A percentile compares a stretch with the other conserved stretches of the same genome.
phyloP scores from a whole-genome alignment of 2,888 invertebrate genomes.

The Drosophila atroscutellata region DNA sequence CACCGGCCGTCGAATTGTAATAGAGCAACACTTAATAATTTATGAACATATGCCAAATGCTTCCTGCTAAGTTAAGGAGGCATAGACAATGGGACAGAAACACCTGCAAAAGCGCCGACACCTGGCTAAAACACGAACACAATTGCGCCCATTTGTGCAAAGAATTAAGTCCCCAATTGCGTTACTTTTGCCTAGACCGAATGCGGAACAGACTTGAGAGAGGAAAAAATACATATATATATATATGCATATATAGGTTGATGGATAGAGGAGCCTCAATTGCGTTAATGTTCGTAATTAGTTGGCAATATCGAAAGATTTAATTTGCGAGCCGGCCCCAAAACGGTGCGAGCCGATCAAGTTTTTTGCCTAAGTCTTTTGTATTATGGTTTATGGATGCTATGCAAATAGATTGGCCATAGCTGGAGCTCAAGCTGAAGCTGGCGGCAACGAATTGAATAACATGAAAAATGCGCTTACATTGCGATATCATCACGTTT shows the following conservation, averaged over 20 bases:
- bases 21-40: constrained; percentile 50
- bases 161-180: constrained; percentile 67
- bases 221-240: background rate
- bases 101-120: constrained; percentile 66
- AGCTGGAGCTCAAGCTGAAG: constrained; percentile 25
- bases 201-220: constrained; percentile 39
- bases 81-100: constrained; percentile 65
- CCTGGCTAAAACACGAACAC: constrained; percentile 51
- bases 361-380: constrained; percentile 76
- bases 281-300: constrained; percentile 76
- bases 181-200: constrained; percentile 36
- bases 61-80: constrained; percentile 58
- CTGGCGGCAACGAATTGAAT: constrained; percentile 80
- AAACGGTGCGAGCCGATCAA: constrained; percentile 56
- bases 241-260: background rate
- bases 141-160: constrained; percentile 66
- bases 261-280: constrained; percentile 57
- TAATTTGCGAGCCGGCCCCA: constrained; percentile 45
- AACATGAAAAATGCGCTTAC: constrained; percentile 82
- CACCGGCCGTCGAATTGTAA: constrained; percentile 43
- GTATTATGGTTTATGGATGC: constrained; percentile 48
- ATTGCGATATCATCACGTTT: constrained; percentile 85
- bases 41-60: constrained; percentile 66
- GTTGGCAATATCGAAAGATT: constrained; percentile 73
- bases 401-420: constrained; percentile 68